Percentiles rank a stretch among this genome's conserved stretches.
Conservation (phyloP, 2,888 invertebrate species). For the Melanargia galathea region DNA sequence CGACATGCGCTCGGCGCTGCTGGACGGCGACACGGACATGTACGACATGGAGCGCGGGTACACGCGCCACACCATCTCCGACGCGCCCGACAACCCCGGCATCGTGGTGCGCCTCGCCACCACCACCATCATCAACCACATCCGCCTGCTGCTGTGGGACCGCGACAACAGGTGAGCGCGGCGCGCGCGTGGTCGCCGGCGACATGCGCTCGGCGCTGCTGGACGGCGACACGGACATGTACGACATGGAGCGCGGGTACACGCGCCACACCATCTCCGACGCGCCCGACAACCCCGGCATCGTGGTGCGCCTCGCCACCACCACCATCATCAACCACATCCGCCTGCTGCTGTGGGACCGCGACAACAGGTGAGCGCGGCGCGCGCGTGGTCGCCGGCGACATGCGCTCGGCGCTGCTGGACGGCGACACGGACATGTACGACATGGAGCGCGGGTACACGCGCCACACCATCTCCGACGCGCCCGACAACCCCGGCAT, state of each 20-base stretch:
- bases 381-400: too few species aligned
- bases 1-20: too few species aligned
- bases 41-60: slow-evolving; percentile 96
- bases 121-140: slow-evolving; percentile 95
- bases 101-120: slow-evolving; percentile 93
- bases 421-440: slow-evolving; percentile 94
- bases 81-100: slow-evolving; percentile 85
- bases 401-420: slow-evolving; percentile 92
- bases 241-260: slow-evolving; percentile 96
- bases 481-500: slow-evolving; percentile 87
- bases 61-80: slow-evolving; percentile 92
- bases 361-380: neutral
- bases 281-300: slow-evolving; percentile 85
- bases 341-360: slow-evolving; percentile 93
- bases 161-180: neutral
- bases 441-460: slow-evolving; percentile 96
- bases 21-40: neutral
- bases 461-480: slow-evolving; percentile 92
- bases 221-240: slow-evolving; percentile 82
- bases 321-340: slow-evolving; percentile 97
- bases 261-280: slow-evolving; percentile 93
- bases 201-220: slow-evolving; percentile 82
- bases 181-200: too few species aligned
- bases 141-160: slow-evolving; percentile 95
- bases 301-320: slow-evolving; percentile 91